Conservation (phyloP, 2,797 vertebrate species). For the Threskiornis aethiopicus region DNA sequence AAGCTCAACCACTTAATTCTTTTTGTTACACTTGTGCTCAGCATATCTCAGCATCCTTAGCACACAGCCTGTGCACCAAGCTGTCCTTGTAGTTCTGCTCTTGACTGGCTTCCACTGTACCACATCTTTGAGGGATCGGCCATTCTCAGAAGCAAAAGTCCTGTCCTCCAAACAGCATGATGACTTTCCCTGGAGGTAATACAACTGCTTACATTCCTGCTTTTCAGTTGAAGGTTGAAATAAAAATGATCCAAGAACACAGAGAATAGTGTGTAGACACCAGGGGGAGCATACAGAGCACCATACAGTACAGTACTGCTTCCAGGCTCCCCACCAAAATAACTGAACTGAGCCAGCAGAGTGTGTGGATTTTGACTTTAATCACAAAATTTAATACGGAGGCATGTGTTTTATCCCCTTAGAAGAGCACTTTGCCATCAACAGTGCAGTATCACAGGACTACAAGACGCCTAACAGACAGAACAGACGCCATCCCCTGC, state of each 20-base stretch:
- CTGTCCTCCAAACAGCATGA: neutral
- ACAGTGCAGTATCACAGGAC: rapidly evolving
- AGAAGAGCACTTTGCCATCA: neutral
- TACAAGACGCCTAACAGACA: neutral
- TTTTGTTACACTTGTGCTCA: neutral
- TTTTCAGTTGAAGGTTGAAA: neutral
- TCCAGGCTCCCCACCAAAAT: neutral
- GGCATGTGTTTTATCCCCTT: neutral
- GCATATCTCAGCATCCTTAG: neutral
- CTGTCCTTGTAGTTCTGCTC: neutral
- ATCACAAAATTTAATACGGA: neutral
- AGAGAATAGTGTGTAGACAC: neutral
- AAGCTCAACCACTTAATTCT: neutral
- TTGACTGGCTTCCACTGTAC: rapidly evolving
- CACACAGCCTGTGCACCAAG: neutral
- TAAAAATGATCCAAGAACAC: neutral
- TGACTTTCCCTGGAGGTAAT: neutral
- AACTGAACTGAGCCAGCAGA: neutral
- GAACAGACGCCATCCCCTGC: neutral
- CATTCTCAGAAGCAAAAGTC: neutral
- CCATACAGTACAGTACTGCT: neutral
- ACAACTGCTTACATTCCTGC: neutral
- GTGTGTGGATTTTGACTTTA: neutral
- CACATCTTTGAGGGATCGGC: neutral
- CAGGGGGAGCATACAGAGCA: neutral